A percentile compares a stretch with the other conserved stretches of the same genome.
Conservation (phyloP, 2,797 vertebrate species). For the Poliocrania exsul region DNA sequence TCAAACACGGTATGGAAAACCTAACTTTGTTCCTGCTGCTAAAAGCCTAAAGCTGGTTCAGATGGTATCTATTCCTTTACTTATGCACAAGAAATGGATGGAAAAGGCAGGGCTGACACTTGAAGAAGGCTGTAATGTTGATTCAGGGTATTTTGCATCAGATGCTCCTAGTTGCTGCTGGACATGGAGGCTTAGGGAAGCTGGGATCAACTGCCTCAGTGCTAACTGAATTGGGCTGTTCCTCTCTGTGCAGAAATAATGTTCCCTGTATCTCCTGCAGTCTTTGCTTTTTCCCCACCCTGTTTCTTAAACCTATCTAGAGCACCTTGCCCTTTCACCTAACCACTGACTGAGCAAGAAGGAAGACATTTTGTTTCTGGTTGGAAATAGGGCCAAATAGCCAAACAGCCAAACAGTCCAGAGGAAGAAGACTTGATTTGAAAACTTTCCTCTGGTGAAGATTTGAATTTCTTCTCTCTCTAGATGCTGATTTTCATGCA, state of each 20-base stretch:
- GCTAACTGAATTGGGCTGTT: not conserved
- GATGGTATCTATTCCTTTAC: accelerated
- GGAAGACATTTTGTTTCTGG: not conserved
- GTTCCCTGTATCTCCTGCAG: not conserved
- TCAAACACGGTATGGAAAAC: not conserved
- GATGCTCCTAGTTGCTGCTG: not conserved
- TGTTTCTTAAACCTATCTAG: not conserved
- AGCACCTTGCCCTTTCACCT: not conserved
- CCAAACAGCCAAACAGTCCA: not conserved
- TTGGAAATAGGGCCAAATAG: not conserved
- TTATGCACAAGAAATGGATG: not conserved
- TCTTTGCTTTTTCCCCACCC: not conserved
- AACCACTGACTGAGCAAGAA: not conserved
- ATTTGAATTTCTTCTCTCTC: not conserved
- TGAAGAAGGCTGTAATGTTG: not conserved
- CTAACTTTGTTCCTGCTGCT: accelerated
- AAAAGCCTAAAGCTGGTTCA: not conserved
- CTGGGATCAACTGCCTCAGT: not conserved
- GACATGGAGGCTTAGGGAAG: not conserved
- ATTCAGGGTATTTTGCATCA: not conserved
- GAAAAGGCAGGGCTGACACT: not conserved
- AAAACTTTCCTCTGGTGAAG: not conserved
- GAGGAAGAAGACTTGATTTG: not conserved
- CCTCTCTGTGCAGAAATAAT: not conserved
- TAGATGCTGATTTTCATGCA: not conserved